A percentile compares a stretch with the other conserved stretches of the same genome.
These are phyloP conservation scores for Dryoscopus gambensis DNA, from an alignment of 2,113 vertebrate genomes.

Conservation along the genomic window DNA sequence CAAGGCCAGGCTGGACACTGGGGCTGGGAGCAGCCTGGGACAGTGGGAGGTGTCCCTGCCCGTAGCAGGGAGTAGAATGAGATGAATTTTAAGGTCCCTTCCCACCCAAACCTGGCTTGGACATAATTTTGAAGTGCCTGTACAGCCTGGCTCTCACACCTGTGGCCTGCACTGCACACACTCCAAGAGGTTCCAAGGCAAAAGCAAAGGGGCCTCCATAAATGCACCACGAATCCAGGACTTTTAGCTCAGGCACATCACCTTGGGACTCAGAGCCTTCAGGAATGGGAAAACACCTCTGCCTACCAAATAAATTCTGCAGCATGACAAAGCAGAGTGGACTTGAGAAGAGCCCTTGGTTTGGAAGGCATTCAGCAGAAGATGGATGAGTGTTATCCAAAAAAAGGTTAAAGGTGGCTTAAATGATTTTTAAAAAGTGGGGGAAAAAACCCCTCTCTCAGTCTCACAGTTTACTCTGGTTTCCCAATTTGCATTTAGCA, in stretches of 20 bases:
- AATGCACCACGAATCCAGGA: not conserved
- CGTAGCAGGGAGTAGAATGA: rapidly evolving
- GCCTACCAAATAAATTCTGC: not conserved
- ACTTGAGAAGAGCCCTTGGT: not conserved
- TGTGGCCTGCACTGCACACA: not conserved
- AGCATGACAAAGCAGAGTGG: not conserved
- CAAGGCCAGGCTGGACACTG: not conserved
- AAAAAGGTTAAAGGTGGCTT: not conserved
- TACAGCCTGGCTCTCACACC: not conserved
- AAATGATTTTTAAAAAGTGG: not conserved
- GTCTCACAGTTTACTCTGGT: not conserved
- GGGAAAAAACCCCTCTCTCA: not conserved
- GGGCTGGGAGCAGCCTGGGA: not conserved
- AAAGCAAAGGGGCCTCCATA: not conserved
- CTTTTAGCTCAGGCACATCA: not conserved
- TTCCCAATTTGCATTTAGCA: not conserved
- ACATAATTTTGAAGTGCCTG: not conserved
- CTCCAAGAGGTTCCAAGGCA: not conserved
- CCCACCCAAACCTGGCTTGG: not conserved
- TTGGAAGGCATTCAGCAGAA: not conserved
- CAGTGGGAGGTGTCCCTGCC: not conserved
- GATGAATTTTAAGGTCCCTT: not conserved
- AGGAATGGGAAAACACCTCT: not conserved
- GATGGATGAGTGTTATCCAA: rapidly evolving
- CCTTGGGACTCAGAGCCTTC: not conserved